Evolutionary conservation across 37 sponge, comb jelly and placozoan genomes (phyloP).

Genomic region (Spongia lamella): DNA sequence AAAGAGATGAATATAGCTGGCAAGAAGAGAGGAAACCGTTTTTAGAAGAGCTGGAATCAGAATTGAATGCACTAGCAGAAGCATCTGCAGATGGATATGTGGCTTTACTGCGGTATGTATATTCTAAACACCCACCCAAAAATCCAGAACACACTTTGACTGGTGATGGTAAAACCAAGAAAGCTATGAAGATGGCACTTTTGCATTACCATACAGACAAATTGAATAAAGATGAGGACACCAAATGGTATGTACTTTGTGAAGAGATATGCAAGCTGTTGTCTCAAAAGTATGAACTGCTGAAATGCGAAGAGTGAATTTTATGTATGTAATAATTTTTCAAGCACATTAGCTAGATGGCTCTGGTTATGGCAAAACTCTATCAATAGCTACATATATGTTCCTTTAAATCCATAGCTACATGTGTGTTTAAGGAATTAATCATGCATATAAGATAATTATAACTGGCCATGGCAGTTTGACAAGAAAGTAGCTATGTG

Average conservation of each 20-base stretch:
- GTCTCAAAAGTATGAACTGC: no score
- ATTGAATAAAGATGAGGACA: background rate
- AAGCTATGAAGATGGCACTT: background rate
- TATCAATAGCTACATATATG: no score
- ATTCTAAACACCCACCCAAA: background rate
- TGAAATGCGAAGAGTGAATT: no score
- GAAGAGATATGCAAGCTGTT: background rate
- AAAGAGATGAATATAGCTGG: background rate
- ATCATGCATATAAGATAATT: no score
- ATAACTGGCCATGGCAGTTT: no score
- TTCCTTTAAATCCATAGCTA: no score
- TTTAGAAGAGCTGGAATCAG: background rate
- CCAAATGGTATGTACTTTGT: constrained; percentile 1
- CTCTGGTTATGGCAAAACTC: no score
- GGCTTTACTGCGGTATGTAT: background rate
- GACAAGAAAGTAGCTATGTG: no score
- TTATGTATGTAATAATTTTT: no score
- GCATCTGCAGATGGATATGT: background rate
- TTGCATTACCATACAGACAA: constrained; percentile 6
- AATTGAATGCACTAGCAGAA: background rate
- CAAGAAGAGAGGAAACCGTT: background rate
- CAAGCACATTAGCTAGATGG: no score
- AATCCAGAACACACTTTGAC: background rate
- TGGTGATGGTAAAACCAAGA: background rate
- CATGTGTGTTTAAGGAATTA: no score